Conservation (phyloP, 2,888 invertebrate species). For the Sarcophaga variegata region DNA sequence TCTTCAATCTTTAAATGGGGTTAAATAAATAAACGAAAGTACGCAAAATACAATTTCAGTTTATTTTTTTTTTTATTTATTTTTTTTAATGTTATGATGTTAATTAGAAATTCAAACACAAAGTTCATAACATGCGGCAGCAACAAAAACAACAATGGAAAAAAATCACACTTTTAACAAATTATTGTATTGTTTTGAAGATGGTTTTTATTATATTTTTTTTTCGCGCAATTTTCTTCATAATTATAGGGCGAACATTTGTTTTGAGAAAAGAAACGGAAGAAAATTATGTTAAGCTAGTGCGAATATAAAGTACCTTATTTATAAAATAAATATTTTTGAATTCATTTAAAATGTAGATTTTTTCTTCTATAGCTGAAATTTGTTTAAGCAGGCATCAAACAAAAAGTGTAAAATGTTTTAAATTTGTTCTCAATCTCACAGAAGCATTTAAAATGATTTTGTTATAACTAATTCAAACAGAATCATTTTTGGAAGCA, state of each 20-base stretch:
- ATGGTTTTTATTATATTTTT: not conserved
- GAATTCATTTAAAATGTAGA: too few species aligned
- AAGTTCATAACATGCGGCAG: not conserved
- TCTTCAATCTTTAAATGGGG: constrained; percentile 25
- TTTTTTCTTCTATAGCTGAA: too few species aligned
- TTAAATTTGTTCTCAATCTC: too few species aligned
- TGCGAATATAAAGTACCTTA: not conserved
- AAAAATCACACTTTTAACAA: constrained; percentile 22
- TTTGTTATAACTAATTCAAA: too few species aligned
- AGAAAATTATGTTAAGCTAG: not conserved
- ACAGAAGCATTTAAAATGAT: too few species aligned
- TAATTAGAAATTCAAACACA: constrained; percentile 48
- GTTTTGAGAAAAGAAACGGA: not conserved
- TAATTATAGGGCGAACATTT: not conserved
- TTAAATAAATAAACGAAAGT: constrained; percentile 22
- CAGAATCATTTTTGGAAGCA: not conserved
- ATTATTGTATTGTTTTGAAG: constrained; percentile 25
- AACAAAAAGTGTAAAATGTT: too few species aligned
- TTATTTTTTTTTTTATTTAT: not conserved
- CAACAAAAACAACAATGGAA: not conserved
- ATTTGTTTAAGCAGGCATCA: too few species aligned
- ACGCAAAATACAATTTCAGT: not conserved
- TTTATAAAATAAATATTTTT: not conserved
- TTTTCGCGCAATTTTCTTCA: not conserved
- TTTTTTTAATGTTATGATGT: constrained; percentile 10